Conservation (phyloP, 2,113 vertebrate species). For the Engraulis encrasicolus region DNA sequence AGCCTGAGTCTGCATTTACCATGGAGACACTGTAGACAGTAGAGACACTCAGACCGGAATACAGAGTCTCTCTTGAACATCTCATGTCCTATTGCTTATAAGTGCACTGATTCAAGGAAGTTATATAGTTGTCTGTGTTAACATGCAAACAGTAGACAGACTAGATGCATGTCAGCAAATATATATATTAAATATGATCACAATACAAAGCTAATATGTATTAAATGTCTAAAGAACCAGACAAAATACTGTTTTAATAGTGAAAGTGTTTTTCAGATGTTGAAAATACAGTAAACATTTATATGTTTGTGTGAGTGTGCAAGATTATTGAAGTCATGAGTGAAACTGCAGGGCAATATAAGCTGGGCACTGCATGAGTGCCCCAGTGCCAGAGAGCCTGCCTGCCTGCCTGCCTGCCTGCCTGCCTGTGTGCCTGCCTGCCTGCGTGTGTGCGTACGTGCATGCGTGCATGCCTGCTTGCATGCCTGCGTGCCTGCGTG, state of each 20-base stretch:
- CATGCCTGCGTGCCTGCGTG: not conserved
- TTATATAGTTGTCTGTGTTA: too few species aligned
- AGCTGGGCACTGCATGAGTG: not conserved
- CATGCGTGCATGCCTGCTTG: not conserved
- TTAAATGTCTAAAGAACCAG: too few species aligned
- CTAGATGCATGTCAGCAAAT: not conserved
- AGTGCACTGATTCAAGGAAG: not conserved
- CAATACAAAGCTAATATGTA: not conserved
- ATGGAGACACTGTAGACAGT: not conserved
- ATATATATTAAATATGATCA: not conserved
- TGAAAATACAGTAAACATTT: not conserved
- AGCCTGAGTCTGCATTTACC: not conserved
- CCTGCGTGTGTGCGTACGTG: not conserved
- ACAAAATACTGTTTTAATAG: too few species aligned
- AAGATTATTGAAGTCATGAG: not conserved
- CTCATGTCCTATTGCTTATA: not conserved
- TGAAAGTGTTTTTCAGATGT: slow-evolving; percentile 6
- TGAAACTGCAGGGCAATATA: not conserved
- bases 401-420: not conserved
- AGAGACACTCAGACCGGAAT: not conserved
- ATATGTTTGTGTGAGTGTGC: slow-evolving; percentile 48
- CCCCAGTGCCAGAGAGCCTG: not conserved
- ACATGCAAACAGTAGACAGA: too few species aligned
- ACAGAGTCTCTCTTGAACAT: not conserved
- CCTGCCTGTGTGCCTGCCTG: not conserved